phyloP scores from a whole-genome alignment of 2,888 invertebrate genomes.

The Subacronicta megacephala region DNA sequence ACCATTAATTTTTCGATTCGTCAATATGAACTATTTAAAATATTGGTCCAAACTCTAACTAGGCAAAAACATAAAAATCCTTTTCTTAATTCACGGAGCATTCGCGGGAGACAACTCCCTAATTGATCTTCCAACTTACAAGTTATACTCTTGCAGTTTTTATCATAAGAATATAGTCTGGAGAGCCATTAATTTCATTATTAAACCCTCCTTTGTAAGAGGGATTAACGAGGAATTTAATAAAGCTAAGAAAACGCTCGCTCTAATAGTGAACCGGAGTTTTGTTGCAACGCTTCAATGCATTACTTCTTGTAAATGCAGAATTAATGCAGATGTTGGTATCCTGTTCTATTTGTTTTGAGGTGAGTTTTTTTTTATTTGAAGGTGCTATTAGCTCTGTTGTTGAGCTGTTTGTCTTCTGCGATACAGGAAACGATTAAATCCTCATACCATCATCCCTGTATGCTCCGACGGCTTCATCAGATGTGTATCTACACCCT shows the following conservation, averaged over 20 bases:
- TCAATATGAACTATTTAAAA: not conserved
- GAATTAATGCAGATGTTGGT: not conserved
- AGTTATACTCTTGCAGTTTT: slow-evolving; percentile 25
- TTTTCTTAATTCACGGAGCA: slow-evolving; percentile 22
- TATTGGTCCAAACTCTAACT: not conserved
- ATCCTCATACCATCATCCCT: too few species aligned
- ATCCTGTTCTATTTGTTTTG: not conserved
- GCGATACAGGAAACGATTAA: too few species aligned
- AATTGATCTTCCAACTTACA: slow-evolving; percentile 31
- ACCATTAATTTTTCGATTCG: too few species aligned
- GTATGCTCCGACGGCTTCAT: too few species aligned
- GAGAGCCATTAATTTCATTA: slow-evolving; percentile 43
- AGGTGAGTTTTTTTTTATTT: not conserved
- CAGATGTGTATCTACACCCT: too few species aligned
- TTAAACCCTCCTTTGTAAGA: slow-evolving; percentile 39
- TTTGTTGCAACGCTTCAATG: slow-evolving; percentile 6
- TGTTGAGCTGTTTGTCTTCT: too few species aligned
- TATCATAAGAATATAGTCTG: slow-evolving; percentile 24
- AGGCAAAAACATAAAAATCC: slow-evolving; percentile 1
- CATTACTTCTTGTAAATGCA: slow-evolving; percentile 3
- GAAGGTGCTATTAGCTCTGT: too few species aligned
- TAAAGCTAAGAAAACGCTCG: slow-evolving; percentile 31
- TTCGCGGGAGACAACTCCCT: slow-evolving; percentile 15
- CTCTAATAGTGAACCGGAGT: slow-evolving; percentile 9
- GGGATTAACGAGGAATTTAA: slow-evolving; percentile 46